Evolutionary conservation across 2,888 invertebrate species (phyloP).

Genomic region (Scaptodrosophila latifasciaeformis): DNA sequence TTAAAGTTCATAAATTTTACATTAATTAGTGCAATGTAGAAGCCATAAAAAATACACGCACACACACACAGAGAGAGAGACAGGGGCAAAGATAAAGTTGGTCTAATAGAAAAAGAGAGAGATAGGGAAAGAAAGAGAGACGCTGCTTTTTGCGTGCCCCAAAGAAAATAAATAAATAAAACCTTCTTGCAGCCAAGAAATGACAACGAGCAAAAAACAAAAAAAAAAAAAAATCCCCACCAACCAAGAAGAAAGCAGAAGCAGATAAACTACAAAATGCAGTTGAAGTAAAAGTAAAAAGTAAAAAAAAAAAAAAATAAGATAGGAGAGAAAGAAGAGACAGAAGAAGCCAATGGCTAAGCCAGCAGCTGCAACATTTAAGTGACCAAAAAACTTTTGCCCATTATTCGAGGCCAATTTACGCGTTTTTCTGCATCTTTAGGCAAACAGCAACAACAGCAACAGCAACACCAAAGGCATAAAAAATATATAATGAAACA

Average conservation of each 20-base stretch:
- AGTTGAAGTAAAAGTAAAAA: neutral
- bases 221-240: neutral
- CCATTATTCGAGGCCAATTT: slow-evolving; percentile 42
- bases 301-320: slow-evolving; percentile 17
- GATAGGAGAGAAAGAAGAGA: neutral
- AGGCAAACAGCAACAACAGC: neutral
- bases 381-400: slow-evolving; percentile 39
- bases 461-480: neutral
- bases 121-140: too few relatives aligned
- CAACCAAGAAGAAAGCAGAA: neutral
- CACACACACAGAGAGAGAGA: neutral
- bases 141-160: too few relatives aligned
- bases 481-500: neutral
- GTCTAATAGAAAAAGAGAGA: too few relatives aligned
- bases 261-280: neutral
- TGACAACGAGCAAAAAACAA: neutral
- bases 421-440: slow-evolving; percentile 4
- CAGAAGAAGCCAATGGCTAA: neutral
- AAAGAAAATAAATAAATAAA: slow-evolving; percentile 40
- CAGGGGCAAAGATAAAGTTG: neutral
- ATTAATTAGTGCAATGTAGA: slow-evolving; percentile 37
- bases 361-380: slow-evolving; percentile 17
- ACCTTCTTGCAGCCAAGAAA: slow-evolving; percentile 11
- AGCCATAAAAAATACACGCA: slow-evolving; percentile 30
- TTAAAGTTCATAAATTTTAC: slow-evolving; percentile 32